A percentile compares a stretch with the other conserved stretches of the same genome.
These are phyloP conservation scores for Drosophila erecta DNA, from an alignment of 1,140 invertebrate genomes.

Conservation along the genomic window DNA sequence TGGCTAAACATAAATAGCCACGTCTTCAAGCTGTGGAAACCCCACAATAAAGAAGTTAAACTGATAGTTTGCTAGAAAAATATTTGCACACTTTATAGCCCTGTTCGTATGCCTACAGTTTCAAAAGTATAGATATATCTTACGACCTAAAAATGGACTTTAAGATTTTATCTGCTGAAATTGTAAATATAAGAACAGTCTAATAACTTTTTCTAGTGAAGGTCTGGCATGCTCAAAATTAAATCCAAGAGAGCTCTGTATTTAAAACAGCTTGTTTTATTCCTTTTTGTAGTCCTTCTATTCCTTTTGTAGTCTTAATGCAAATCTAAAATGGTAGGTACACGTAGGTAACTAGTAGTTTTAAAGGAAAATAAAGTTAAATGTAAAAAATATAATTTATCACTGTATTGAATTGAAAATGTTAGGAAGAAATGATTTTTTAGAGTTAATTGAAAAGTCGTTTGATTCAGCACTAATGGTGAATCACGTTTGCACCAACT, in stretches of 20 bases:
- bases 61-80: neutral
- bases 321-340: too few relatives aligned
- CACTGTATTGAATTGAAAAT: too few relatives aligned
- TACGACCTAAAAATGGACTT: too few relatives aligned
- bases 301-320: neutral
- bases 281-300: too few relatives aligned
- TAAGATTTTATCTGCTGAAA: too few relatives aligned
- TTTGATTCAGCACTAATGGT: constrained; percentile 1
- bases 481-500: constrained; percentile 17
- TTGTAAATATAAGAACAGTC: neutral
- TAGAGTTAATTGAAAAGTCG: neutral
- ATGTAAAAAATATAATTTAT: too few relatives aligned
- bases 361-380: too few relatives aligned
- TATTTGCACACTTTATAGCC: neutral
- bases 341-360: too few relatives aligned
- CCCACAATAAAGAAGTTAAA: constrained; percentile 12
- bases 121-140: too few relatives aligned
- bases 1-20: constrained; percentile 41
- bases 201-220: neutral
- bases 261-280: too few relatives aligned
- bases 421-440: neutral
- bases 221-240: too few relatives aligned
- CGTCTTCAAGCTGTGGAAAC: constrained; percentile 36
- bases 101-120: neutral
- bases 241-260: too few relatives aligned